Evolutionary conservation across 1,140 invertebrate species (phyloP).

Genomic region (Diorhabda sublineata): DNA sequence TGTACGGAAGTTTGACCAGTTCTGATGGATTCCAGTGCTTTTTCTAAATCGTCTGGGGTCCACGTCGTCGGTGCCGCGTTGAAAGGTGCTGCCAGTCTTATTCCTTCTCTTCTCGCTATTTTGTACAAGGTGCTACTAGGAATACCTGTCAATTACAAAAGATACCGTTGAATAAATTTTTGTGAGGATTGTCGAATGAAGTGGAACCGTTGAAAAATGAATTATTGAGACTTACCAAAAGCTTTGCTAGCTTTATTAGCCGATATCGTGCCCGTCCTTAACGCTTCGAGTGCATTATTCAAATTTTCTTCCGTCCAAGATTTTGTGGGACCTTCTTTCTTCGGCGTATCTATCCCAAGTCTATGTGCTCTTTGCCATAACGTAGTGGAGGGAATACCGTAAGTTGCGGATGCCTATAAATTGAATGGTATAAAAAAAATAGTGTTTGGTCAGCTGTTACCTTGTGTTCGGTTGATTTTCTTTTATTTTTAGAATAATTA

Average conservation of each 20-base stretch:
- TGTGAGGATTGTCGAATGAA: neutral
- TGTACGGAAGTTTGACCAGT: slow-evolving; percentile 80
- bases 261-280: slow-evolving; percentile 77
- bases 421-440: neutral
- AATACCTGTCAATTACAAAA: slow-evolving; percentile 54
- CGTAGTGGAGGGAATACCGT: slow-evolving; percentile 84
- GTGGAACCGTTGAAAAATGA: too few relatives aligned
- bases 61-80: slow-evolving; percentile 87
- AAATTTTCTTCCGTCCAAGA: slow-evolving; percentile 83
- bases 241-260: slow-evolving; percentile 88
- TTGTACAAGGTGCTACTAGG: slow-evolving; percentile 86
- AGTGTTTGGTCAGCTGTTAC: neutral
- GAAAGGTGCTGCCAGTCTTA: slow-evolving; percentile 79
- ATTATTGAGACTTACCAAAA: slow-evolving; percentile 56
- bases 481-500: too few relatives aligned
- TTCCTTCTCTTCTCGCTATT: slow-evolving; percentile 83
- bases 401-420: slow-evolving; percentile 65
- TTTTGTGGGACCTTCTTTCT: slow-evolving; percentile 81
- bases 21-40: slow-evolving; percentile 77
- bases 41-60: slow-evolving; percentile 76
- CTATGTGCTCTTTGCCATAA: slow-evolving; percentile 84
- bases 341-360: slow-evolving; percentile 82
- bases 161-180: neutral
- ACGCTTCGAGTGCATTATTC: slow-evolving; percentile 71
- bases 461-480: too few relatives aligned